Conservation (phyloP, 2,113 vertebrate genomes). For the Saguinus imperator region DNA sequence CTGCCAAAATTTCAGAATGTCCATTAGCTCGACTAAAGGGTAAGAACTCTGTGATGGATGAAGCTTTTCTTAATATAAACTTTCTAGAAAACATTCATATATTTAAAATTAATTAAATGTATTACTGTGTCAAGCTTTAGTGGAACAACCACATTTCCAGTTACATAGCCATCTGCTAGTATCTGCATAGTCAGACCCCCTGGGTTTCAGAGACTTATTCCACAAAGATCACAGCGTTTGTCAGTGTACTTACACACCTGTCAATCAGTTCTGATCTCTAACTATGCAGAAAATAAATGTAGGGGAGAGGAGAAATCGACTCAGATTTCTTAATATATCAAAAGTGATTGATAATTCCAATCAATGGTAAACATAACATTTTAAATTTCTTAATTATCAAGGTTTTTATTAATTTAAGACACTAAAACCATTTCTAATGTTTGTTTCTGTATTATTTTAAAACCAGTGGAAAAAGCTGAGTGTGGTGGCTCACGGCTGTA, state of each 20-base stretch:
- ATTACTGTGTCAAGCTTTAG: constrained; percentile 42
- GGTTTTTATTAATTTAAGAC: background rate
- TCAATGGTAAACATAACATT: background rate
- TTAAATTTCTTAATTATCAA: background rate
- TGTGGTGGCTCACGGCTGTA: too few relatives aligned
- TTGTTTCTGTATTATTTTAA: background rate
- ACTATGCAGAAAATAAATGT: background rate
- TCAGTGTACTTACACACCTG: constrained; percentile 45
- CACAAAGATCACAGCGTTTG: constrained; percentile 48
- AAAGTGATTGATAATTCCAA: background rate
- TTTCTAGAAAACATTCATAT: constrained; percentile 34
- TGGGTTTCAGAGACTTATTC: constrained; percentile 48
- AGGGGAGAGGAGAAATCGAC: background rate
- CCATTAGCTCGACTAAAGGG: constrained; percentile 36
- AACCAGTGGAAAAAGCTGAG: background rate
- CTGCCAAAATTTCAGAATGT: constrained; percentile 60
- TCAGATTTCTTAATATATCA: background rate
- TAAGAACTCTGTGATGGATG: constrained; percentile 43
- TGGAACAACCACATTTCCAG: constrained; percentile 53
- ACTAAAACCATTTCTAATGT: background rate
- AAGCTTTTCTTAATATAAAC: constrained; percentile 24
- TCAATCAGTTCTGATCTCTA: constrained; percentile 58
- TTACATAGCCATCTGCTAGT: constrained; percentile 71
- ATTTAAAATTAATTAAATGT: constrained; percentile 68
- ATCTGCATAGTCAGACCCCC: constrained; percentile 68